Evolutionary conservation across 1,140 invertebrate species (phyloP), one percentile per base, ranked within the genome.

Genomic region (Hypsibius dujardini): DNA sequence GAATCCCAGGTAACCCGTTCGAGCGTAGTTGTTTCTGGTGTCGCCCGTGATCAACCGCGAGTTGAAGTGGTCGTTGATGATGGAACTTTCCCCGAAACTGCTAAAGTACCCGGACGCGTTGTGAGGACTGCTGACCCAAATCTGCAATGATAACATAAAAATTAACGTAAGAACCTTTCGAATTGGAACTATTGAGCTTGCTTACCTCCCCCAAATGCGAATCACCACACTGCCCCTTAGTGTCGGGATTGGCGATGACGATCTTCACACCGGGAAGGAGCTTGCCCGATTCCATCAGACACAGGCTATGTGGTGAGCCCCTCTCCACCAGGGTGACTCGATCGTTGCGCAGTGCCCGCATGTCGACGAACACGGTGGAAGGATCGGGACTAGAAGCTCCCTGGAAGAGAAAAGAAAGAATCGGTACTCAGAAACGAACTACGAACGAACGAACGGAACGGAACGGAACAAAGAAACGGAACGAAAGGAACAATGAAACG

Each of bases 221-320:
- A 78, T 99, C 96, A 0, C 95, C 95, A 79, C 95, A 98, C 79
- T 98, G 96, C 1, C 95, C 95, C 78, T 95, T 95, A 0, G 95
- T 98, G 76, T 99, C 95, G 1, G 96, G 95, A 84, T 99, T 98
- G 1, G 96, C 96, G 74, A 98, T 99, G 69, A 98, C 83, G 1
- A 97, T 92, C 83, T 96, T 97, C 1, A 96, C 91, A 3, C 96
- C 95, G 0, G 95, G 95, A 59, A 99, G 79, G 3, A 99, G 81
- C 83, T 97, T 98, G 1, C 96, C 96, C 15, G 94, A 97, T 79
- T 98, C 95, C 85, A 97, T 93, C 1, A 99, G 79, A 79, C 94
- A 95, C 3, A 99, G 81, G 59, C 92, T 95, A 77, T 98, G 92
- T 0, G 96, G 96, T 77, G 92, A 92, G 50, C 96, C 96, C 40